Evolutionary conservation across 2,113 vertebrate genomes (phyloP).

Genomic region (Anoura caudifer): DNA sequence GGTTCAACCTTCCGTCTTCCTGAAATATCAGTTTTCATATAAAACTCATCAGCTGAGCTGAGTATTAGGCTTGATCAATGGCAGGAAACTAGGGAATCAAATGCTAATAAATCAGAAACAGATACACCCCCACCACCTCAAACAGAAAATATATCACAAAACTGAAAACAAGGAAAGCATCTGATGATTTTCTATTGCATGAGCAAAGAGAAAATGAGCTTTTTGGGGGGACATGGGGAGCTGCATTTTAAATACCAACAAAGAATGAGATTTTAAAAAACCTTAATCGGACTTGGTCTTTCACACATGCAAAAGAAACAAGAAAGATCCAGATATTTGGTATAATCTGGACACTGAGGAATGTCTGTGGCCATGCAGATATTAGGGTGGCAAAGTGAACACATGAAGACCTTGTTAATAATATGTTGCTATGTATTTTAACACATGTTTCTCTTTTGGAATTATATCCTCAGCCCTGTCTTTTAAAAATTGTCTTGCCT

Average conservation of each 20-base stretch:
- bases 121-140: conserved; percentile 81
- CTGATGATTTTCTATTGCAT: conserved; percentile 78
- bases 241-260: conserved; percentile 54
- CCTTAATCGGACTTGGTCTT: background rate
- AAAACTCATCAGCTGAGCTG: conserved; percentile 91
- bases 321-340: background rate
- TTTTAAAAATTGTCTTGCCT: background rate
- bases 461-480: background rate
- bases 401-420: background rate
- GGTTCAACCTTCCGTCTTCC: conserved; percentile 81
- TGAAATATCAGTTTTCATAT: conserved; percentile 92
- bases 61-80: conserved; percentile 97
- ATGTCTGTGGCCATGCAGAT: background rate
- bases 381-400: background rate
- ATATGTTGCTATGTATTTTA: background rate
- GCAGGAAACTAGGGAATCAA: conserved; percentile 96
- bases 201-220: conserved; percentile 58
- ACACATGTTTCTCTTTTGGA: background rate
- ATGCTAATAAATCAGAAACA: conserved; percentile 97
- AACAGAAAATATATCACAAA: conserved; percentile 82
- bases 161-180: conserved; percentile 84
- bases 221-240: background rate
- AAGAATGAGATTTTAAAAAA: conserved; percentile 31
- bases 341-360: background rate
- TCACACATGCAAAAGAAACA: background rate